These are phyloP conservation scores for Rhincodon typus DNA, from an alignment of 2,797 vertebrate genomes.

Conservation along the genomic window DNA sequence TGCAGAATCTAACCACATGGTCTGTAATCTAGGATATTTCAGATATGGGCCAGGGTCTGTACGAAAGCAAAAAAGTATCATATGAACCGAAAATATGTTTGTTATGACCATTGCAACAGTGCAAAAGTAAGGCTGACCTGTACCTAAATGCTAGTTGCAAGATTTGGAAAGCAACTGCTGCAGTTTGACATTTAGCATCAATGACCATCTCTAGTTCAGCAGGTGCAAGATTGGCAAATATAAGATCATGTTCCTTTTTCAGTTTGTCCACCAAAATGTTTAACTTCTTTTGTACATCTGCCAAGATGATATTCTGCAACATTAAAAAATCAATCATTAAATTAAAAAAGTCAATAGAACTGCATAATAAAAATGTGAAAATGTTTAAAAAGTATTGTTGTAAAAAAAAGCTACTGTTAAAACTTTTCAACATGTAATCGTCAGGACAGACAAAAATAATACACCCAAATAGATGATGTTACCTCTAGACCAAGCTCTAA, in stretches of 20 bases:
- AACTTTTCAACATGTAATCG: no score
- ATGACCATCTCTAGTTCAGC: constrained; percentile 66
- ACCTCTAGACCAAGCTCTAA: no score
- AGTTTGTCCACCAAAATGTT: constrained; percentile 50
- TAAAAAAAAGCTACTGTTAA: no score
- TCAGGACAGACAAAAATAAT: no score
- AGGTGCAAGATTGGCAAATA: constrained; percentile 45
- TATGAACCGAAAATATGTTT: not conserved
- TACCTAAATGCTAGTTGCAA: constrained; percentile 67
- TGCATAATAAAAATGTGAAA: not conserved
- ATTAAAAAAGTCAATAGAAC: not conserved
- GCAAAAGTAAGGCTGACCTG: constrained; percentile 15
- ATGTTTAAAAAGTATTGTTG: no score
- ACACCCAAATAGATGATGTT: no score
- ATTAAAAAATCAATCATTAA: not conserved
- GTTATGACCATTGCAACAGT: not conserved
- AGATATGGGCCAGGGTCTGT: not conserved
- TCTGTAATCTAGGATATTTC: not conserved
- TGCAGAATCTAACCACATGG: not conserved
- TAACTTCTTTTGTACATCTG: constrained; percentile 60
- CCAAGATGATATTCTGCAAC: constrained; percentile 67
- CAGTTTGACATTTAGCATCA: constrained; percentile 69
- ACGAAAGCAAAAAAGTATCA: not conserved
- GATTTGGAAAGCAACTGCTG: constrained; percentile 67
- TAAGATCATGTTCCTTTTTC: constrained; percentile 42